These are phyloP conservation scores for Malachius bipustulatus DNA, from an alignment of 2,888 invertebrate genomes.

Conservation along the genomic window DNA sequence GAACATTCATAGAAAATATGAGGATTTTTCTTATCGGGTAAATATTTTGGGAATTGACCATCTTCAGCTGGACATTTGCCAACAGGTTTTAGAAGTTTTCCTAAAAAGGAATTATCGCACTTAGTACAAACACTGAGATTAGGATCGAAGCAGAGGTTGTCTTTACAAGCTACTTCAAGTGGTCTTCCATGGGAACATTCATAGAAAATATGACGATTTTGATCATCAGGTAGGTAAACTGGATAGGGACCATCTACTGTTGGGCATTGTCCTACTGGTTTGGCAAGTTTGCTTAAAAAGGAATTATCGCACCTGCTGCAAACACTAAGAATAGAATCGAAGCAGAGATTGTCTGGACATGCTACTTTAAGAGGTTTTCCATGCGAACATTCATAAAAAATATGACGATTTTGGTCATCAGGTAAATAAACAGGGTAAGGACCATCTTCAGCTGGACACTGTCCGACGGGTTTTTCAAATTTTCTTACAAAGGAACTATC, in stretches of 20 bases:
- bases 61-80: too few relatives aligned
- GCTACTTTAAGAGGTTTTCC: background rate
- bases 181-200: background rate
- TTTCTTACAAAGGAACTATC: background rate
- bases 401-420: background rate
- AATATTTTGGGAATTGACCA: too few relatives aligned
- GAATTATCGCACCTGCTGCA: background rate
- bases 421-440: background rate
- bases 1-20: too few relatives aligned
- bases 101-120: too few relatives aligned
- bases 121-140: constrained; percentile 1
- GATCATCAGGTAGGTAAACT: background rate
- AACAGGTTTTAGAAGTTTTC: too few relatives aligned
- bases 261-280: background rate
- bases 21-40: too few relatives aligned
- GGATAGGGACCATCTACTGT: background rate
- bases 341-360: background rate
- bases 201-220: background rate
- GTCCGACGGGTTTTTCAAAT: background rate
- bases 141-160: background rate
- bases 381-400: background rate
- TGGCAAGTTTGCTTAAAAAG: background rate
- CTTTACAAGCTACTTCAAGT: background rate
- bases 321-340: background rate
- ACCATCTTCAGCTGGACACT: constrained; percentile 1